Evolutionary conservation across 2,113 vertebrate species (phyloP).

Genomic region (Physeter macrocephalus): DNA sequence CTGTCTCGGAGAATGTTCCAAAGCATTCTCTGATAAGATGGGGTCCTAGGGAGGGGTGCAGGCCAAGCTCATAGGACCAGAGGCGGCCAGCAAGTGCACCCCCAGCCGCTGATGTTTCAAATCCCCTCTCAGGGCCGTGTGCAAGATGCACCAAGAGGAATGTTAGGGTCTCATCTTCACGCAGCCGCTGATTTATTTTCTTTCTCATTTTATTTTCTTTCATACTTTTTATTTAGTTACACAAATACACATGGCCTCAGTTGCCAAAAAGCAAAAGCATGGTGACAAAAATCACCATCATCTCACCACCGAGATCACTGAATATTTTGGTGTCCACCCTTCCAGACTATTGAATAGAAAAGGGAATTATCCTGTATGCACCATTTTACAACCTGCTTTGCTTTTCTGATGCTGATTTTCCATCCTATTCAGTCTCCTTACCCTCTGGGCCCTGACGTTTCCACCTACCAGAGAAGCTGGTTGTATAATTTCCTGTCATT

Average conservation of each 20-base stretch:
- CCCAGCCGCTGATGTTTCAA: neutral
- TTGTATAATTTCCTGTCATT: neutral
- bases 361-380: fast-evolving
- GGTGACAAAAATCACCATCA: neutral
- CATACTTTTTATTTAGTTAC: neutral
- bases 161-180: neutral
- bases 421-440: neutral
- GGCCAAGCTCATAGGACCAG: neutral
- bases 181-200: neutral
- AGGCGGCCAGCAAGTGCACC: fast-evolving
- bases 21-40: neutral
- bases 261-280: neutral
- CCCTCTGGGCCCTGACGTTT: neutral
- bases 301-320: neutral
- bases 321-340: neutral
- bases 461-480: neutral
- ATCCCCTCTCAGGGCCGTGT: neutral
- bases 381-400: neutral
- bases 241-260: neutral
- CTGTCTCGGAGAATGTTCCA: neutral
- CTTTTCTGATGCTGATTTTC: neutral
- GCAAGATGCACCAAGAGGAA: no score
- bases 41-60: neutral
- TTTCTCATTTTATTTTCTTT: neutral
- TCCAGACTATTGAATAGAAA: neutral